Conservation (phyloP, 2,113 vertebrate species). For the Rousettus leschenaultii region DNA sequence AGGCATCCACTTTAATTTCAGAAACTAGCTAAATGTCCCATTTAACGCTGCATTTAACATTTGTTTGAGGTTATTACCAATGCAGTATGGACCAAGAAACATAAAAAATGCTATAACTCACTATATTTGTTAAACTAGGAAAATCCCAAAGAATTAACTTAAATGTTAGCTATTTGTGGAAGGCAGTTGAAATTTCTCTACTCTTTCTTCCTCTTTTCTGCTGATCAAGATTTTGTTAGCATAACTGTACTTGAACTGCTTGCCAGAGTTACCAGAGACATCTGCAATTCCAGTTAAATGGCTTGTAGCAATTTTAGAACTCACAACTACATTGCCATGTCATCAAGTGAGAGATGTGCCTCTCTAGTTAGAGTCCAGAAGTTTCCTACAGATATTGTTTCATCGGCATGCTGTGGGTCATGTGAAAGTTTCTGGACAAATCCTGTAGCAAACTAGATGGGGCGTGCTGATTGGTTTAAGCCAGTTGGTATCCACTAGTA, state of each 20-base stretch:
- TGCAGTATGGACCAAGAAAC: neutral
- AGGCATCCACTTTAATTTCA: neutral
- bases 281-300: neutral
- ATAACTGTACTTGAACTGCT: neutral
- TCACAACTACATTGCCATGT: neutral
- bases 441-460: neutral
- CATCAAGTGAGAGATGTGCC: neutral
- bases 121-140: neutral
- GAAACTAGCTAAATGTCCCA: neutral
- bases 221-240: neutral
- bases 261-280: neutral
- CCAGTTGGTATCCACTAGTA: neutral
- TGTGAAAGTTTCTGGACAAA: neutral
- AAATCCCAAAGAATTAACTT: neutral
- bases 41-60: neutral
- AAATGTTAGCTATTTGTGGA: neutral
- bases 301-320: neutral
- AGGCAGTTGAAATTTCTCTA: neutral
- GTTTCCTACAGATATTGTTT: neutral
- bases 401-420: neutral
- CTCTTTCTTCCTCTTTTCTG: neutral
- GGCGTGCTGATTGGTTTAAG: neutral
- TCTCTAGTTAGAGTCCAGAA: neutral
- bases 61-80: neutral
- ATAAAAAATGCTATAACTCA: neutral